phyloP scores from a whole-genome alignment of 1,140 invertebrate genomes.

The Drosophila punjabiensis region DNA sequence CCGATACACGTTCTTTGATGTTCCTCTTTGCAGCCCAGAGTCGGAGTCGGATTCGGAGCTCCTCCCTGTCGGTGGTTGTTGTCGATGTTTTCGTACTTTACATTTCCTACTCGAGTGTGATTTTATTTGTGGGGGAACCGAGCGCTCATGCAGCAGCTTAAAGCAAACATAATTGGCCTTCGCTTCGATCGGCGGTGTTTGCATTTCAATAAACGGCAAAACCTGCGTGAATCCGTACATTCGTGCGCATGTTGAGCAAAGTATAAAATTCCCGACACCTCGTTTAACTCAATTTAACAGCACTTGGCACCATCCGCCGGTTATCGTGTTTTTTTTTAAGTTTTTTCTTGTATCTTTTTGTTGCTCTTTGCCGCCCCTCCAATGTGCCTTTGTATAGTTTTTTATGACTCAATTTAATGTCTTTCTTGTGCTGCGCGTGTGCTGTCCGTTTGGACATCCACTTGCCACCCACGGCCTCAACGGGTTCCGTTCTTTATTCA shows the following conservation, averaged over 20 bases:
- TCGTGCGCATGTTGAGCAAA: conserved; percentile 67
- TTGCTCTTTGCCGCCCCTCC: conserved; percentile 16
- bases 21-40: conserved; percentile 27
- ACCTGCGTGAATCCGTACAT: conserved; percentile 54
- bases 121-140: conserved; percentile 74
- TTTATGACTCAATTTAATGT: conserved; percentile 82
- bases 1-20: conserved; percentile 44
- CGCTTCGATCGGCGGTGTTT: conserved; percentile 69
- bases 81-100: conserved; percentile 62
- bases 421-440: conserved; percentile 75
- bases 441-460: conserved; percentile 53
- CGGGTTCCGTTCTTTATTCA: conserved; percentile 28
- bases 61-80: conserved; percentile 38
- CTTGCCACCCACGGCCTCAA: conserved; percentile 43
- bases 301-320: conserved; percentile 66
- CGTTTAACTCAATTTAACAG: conserved; percentile 72
- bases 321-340: conserved; percentile 44
- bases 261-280: conserved; percentile 67
- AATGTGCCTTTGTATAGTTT: conserved; percentile 58
- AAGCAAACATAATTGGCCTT: conserved; percentile 83
- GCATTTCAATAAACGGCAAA: conserved; percentile 53
- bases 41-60: conserved; percentile 16
- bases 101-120: conserved; percentile 78
- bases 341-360: not conserved
- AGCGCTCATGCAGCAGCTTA: conserved; percentile 57